Evolutionary conservation across 2,888 invertebrate species (phyloP), one percentile per base, ranked within the genome.

Genomic region (Chouioia cunea): DNA sequence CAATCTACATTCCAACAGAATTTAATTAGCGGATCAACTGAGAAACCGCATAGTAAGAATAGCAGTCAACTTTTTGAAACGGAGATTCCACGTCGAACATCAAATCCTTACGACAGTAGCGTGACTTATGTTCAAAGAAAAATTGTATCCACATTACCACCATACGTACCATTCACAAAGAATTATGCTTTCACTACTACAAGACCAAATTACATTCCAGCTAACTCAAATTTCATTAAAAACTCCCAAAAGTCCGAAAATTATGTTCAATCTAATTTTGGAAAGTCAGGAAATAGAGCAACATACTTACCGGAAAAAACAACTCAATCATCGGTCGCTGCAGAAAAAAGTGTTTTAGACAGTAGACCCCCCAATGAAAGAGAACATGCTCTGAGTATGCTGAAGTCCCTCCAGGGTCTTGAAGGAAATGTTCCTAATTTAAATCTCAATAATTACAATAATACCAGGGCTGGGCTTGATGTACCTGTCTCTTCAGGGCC

Each of bases 401-500:
- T 93, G 57, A 89, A 90, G 73, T 93, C 93, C 53, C 85, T 93
- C 14, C 88, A 87, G 76, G 87, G 91, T 73, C 84, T 93, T 0
- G 89, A 89, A 52, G 87, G 89, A 3, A 86, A 88, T 73, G 83
- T 85, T 27, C 82, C 86, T 1, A 87, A 77, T 15, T 64, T 78
- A 4, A 64, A 64, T 48, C 60, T 76, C 4, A 74, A 75, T 27
- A 76, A 70, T 22, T 62, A 65, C 10, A 88, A 87, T 74, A 88
- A 87, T 54, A 80, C 88, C 36, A 87, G 92, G 72, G 88, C 89
- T 46, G 93, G 92, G 3, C 85, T 92, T n/a, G 87, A 90, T 6
- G 89, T 92, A 10, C 92, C 93, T 2, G 91, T 91, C 16, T 93
- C 93, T 0, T 89, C 92, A 0, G 93, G 93, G 0, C 93, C 94